These are phyloP conservation scores for Masticophis lateralis DNA, from an alignment of 2,797 vertebrate genomes.

Conservation along the genomic window DNA sequence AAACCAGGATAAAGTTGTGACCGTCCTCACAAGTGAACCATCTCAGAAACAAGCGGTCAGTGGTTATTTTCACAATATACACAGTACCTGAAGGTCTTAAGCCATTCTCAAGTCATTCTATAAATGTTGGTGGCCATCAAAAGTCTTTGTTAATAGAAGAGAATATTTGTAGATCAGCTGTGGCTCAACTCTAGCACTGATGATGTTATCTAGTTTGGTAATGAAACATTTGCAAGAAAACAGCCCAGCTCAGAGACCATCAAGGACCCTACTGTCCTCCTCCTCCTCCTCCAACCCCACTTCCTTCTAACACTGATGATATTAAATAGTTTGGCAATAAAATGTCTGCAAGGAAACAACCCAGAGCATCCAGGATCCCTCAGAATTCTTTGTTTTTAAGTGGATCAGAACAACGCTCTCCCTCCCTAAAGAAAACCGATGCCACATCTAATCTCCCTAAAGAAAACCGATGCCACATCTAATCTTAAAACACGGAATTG, in stretches of 20 bases:
- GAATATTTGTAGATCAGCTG: background rate
- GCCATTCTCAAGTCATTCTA: background rate
- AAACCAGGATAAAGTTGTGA: background rate
- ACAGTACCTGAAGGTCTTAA: background rate
- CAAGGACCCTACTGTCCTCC: background rate
- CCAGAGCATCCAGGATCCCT: background rate
- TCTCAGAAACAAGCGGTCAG: background rate
- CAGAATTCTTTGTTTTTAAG: background rate
- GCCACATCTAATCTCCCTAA: background rate
- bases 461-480: background rate
- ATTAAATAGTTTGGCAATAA: too few species aligned
- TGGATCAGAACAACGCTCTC: background rate
- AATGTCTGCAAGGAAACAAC: too few species aligned
- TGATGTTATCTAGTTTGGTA: too few species aligned
- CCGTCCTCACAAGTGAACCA: background rate
- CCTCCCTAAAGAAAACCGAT: background rate
- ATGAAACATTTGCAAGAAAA: too few species aligned
- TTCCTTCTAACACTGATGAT: too few species aligned
- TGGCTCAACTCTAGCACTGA: too few species aligned
- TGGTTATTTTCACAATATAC: background rate
- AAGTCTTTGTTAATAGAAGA: background rate
- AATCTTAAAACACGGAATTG: background rate
- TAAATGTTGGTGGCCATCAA: background rate
- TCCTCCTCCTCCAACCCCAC: too few species aligned
- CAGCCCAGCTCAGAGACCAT: too few species aligned